These are phyloP conservation scores for Tadarida brasiliensis DNA, from an alignment of 2,797 vertebrate species.

Conservation along the genomic window DNA sequence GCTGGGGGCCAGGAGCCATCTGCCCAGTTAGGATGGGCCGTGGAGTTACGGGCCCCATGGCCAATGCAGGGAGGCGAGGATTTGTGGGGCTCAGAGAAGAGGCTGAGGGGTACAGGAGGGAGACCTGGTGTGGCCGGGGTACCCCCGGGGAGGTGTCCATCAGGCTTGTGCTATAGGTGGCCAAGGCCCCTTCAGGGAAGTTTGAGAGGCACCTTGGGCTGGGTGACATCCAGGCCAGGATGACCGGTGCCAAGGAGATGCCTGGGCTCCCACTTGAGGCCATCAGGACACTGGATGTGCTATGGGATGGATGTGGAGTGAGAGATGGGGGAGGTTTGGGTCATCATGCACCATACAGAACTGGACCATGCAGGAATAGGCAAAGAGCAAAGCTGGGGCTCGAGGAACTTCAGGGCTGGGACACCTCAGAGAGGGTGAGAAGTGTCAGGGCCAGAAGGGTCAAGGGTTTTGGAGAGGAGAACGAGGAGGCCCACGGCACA, in stretches of 20 bases:
- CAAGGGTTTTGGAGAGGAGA: neutral
- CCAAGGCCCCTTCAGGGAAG: neutral
- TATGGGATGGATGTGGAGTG: neutral
- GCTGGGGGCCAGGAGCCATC: neutral
- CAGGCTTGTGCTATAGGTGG: neutral
- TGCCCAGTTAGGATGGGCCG: neutral
- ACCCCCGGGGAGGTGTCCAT: neutral
- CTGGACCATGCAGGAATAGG: neutral
- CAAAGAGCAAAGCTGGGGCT: neutral
- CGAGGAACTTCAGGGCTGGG: neutral
- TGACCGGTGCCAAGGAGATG: neutral
- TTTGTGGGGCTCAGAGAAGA: neutral
- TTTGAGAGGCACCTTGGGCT: neutral
- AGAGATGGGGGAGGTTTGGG: neutral
- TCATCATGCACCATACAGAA: neutral
- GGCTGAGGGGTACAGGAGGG: neutral
- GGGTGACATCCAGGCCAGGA: neutral
- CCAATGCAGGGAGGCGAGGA: neutral
- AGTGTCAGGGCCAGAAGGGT: neutral
- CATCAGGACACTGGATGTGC: rapidly evolving
- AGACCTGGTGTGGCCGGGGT: neutral
- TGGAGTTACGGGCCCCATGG: rapidly evolving
- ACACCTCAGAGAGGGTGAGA: neutral
- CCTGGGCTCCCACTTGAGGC: neutral
- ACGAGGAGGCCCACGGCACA: neutral